These are phyloP conservation scores for Eupithecia subfuscata DNA, from an alignment of 2,888 invertebrate species.

Conservation along the genomic window DNA sequence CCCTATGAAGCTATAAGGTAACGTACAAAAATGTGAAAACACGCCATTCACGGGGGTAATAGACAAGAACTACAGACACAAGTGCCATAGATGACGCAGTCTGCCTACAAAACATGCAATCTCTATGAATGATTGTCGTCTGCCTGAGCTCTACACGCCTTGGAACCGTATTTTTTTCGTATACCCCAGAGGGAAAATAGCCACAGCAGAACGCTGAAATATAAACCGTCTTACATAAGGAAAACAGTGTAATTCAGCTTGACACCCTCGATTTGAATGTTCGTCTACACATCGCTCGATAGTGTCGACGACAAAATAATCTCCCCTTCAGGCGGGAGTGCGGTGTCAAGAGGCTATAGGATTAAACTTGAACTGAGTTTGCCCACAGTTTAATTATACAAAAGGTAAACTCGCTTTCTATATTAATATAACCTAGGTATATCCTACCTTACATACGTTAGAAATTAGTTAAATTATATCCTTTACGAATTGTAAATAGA, in stretches of 20 bases:
- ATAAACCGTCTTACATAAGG: slow-evolving; percentile 61
- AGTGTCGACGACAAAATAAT: slow-evolving; percentile 83
- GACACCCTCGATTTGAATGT: slow-evolving; percentile 67
- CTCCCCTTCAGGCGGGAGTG: slow-evolving; percentile 75
- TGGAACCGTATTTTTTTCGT: slow-evolving; percentile 67
- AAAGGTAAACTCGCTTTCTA: slow-evolving; percentile 73
- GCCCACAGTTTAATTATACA: slow-evolving; percentile 82
- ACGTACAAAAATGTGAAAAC: slow-evolving; percentile 52
- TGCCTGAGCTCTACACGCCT: slow-evolving; percentile 68
- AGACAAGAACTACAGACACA: slow-evolving; percentile 68
- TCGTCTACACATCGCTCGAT: slow-evolving; percentile 78
- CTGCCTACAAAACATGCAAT: slow-evolving; percentile 75
- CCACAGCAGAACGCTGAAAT: slow-evolving; percentile 58
- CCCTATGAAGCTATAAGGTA: slow-evolving; percentile 39
- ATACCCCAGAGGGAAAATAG: slow-evolving; percentile 62
- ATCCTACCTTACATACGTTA: slow-evolving; percentile 68
- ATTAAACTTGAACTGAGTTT: slow-evolving; percentile 83
- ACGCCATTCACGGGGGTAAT: slow-evolving; percentile 62
- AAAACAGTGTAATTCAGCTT: slow-evolving; percentile 68
- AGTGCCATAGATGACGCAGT: slow-evolving; percentile 64
- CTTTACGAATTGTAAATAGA: slow-evolving; percentile 72
- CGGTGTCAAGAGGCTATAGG: slow-evolving; percentile 83
- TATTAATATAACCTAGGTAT: slow-evolving; percentile 55
- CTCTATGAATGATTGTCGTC: slow-evolving; percentile 73
- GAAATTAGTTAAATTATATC: slow-evolving; percentile 78